Evolutionary conservation across 1,140 invertebrate genomes (phyloP).

Genomic region (Medauroidea extradentata): DNA sequence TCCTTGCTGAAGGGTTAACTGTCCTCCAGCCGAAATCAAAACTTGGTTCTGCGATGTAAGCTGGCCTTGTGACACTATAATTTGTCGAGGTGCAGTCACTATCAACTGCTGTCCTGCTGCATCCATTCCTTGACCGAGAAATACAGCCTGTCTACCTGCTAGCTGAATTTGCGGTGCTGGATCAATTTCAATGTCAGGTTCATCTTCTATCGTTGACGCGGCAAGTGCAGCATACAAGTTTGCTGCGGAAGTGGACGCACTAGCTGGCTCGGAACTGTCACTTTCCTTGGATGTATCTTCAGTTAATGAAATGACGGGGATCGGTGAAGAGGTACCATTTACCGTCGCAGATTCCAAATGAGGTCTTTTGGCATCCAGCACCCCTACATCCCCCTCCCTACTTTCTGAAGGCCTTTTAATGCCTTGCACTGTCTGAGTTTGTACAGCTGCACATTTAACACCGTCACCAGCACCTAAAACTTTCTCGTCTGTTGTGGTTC

Average conservation of each 20-base stretch:
- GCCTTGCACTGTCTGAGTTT: conserved; percentile 5
- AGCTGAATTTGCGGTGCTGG: conserved; percentile 23
- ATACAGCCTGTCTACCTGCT: background rate
- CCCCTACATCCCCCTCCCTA: conserved; percentile 39
- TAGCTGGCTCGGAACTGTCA: background rate
- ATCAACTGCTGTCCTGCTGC: conserved; percentile 11
- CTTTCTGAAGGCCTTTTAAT: conserved; percentile 12
- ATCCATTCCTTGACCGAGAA: conserved; percentile 7
- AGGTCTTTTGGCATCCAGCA: conserved; percentile 46
- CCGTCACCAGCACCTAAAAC: background rate
- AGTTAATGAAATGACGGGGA: no score
- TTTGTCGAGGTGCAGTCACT: conserved; percentile 30
- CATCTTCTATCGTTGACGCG: conserved; percentile 65
- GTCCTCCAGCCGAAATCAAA: conserved; percentile 13
- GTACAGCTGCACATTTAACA: background rate
- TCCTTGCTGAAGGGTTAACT: conserved; percentile 9
- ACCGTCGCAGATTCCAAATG: conserved; percentile 23
- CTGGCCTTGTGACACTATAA: conserved; percentile 39
- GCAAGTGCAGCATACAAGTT: conserved; percentile 66
- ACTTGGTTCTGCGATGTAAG: conserved; percentile 23
- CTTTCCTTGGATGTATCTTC: background rate
- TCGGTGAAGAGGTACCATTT: no score
- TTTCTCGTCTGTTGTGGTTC: background rate
- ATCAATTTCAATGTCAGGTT: conserved; percentile 47
- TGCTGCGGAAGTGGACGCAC: conserved; percentile 55